phyloP scores from a whole-genome alignment of 2,797 vertebrate species.

The Nasua narica region DNA sequence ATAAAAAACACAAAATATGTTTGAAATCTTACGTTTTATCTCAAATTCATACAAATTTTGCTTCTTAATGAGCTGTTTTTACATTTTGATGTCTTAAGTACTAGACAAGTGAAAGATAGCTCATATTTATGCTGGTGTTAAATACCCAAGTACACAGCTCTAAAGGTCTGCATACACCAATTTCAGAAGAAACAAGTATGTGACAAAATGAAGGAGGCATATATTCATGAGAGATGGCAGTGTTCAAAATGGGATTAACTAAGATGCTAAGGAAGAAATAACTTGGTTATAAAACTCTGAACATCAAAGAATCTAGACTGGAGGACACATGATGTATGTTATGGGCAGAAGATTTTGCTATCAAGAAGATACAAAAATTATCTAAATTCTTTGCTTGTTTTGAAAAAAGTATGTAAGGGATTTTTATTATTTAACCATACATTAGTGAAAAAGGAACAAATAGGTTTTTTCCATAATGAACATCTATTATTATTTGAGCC shows the following conservation, averaged over 20 bases:
- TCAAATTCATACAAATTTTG: background rate
- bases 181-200: background rate
- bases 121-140: background rate
- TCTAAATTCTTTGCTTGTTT: background rate
- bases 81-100: background rate
- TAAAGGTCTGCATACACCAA: background rate
- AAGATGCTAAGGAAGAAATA: background rate
- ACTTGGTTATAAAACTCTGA: background rate
- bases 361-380: background rate
- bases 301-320: background rate
- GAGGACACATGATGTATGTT: background rate
- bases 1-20: background rate
- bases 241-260: background rate
- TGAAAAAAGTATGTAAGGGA: background rate
- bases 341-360: background rate
- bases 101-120: background rate
- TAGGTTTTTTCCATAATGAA: background rate
- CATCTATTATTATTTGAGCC: background rate
- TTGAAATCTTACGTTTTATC: background rate
- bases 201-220: slow-evolving; percentile 14
- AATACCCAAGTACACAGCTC: background rate
- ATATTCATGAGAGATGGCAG: background rate
- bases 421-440: background rate
- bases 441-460: background rate
- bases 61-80: background rate